Base-by-base conservation (phyloP, 2,888 invertebrate species). In the Drosophila nr. medialis region DNA sequence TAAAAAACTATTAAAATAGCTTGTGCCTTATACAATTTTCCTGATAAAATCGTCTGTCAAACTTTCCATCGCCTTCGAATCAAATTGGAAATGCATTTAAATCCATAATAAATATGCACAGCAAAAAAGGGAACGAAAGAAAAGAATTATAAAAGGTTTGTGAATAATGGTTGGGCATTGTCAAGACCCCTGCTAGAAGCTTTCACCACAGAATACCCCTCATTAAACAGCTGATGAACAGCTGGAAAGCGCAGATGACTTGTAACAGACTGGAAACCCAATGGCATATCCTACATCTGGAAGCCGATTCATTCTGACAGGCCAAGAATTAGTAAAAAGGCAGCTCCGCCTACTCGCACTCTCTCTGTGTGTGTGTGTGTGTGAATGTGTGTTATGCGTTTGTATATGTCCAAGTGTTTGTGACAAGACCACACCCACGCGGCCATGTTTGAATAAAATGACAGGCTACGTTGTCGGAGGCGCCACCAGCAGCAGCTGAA, bases 391-490 rank as follows among this genome's bases (percentile, higher is more conserved):
- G 69, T 54, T 56, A 58, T 51, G 45, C 4, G 13, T 24, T 27
- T 51, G 53, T 50, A 11, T 38, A 24, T 56, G 54, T 24, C 1
- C 36, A 1, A 38, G 70, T 74, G 53, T 63, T 59, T 29, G 70
- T 67, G 65, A 62, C 77, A 78, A 91, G 81, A 91, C 92, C 92
- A 92, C 92, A 91, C 92, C 92, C 90, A 90, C 92, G 92, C 92
- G 90, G 93, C 92, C 92, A 92, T 93, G 84, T 92, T 85, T 91
- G 90, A 86, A 89, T 90, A 86, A 83, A 87, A 75, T 81, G 74
- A 75, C 74, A 82, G 72, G 67, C 81, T 80, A 76, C 70, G 63
- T 34, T n/a, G 56, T 49, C 24, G 48, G 29, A 42, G 60, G 59
- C 58, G 49, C 27, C 56, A 64, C n/a, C 38, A 70, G 51, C 71